Conservation (phyloP, 2,888 invertebrate species). For the Iselma pallidipennis region DNA sequence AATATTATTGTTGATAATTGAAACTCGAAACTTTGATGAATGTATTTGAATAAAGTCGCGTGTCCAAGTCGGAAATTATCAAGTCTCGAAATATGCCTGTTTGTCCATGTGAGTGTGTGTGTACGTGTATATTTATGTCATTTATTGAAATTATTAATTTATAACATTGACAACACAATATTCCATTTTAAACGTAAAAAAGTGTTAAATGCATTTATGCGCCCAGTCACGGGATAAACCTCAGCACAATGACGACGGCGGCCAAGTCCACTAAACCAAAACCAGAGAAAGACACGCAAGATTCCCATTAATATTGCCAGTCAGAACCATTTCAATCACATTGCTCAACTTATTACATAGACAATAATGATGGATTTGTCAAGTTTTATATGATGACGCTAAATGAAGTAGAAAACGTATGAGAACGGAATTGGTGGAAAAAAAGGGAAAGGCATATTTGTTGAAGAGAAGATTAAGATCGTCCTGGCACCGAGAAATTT, state of each 20-base stretch:
- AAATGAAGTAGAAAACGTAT: background rate
- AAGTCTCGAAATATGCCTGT: too few relatives aligned
- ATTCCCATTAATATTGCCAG: conserved; percentile 39
- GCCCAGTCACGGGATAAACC: conserved; percentile 22
- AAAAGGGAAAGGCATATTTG: background rate
- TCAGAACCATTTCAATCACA: conserved; percentile 37
- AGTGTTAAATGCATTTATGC: conserved; percentile 25
- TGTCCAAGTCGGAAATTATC: background rate
- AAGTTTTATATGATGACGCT: conserved; percentile 1
- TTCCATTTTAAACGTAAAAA: conserved; percentile 10
- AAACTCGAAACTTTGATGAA: background rate
- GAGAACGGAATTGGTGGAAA: background rate
- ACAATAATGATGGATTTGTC: conserved; percentile 19
- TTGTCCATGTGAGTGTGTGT: too few relatives aligned
- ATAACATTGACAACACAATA: conserved; percentile 8
- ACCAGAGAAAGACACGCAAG: conserved; percentile 36
- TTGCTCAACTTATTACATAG: conserved; percentile 15
- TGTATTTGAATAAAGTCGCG: background rate
- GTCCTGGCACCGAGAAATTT: background rate
- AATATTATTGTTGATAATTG: conserved; percentile 7
- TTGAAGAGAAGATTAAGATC: background rate
- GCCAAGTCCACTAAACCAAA: background rate
- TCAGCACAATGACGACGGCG: conserved; percentile 3
- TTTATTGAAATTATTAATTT: background rate
- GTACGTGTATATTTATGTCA: background rate